phyloP scores from a whole-genome alignment of 2,888 invertebrate genomes.

The Acanthoscelides obtectus region DNA sequence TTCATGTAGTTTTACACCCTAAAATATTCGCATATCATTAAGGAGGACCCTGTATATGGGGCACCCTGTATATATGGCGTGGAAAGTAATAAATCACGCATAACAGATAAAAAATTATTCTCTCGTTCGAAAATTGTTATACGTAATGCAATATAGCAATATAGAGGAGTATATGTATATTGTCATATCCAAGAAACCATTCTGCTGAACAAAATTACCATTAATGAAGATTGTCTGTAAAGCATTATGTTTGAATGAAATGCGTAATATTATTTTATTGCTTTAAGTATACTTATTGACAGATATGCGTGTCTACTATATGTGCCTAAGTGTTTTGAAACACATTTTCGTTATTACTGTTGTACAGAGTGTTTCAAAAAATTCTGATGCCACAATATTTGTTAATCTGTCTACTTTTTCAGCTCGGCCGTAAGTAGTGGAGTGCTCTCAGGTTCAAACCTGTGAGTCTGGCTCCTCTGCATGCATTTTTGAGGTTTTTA shows the following conservation, averaged over 20 bases:
- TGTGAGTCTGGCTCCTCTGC: too few relatives aligned
- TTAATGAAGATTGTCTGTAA: neutral
- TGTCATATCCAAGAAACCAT: neutral
- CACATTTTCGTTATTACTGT: neutral
- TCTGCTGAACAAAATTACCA: neutral
- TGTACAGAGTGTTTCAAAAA: neutral
- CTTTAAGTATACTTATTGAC: neutral
- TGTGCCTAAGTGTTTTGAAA: neutral
- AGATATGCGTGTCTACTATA: neutral
- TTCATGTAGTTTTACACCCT: too few relatives aligned
- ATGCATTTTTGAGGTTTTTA: too few relatives aligned
- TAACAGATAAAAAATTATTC: neutral
- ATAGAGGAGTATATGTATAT: neutral
- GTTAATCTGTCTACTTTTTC: too few relatives aligned
- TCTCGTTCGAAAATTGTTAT: neutral
- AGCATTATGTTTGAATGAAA: neutral
- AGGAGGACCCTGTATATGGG: too few relatives aligned
- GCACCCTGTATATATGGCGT: too few relatives aligned
- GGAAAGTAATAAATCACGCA: neutral
- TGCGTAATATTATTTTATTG: neutral
- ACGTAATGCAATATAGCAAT: neutral
- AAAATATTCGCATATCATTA: too few relatives aligned
- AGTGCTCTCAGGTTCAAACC: too few relatives aligned
- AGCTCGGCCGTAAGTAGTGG: too few relatives aligned
- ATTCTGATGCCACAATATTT: too few relatives aligned